Percentiles rank a stretch among this genome's conserved stretches.
Conservation (phyloP, 2,888 invertebrate species). For the Tetanocera ferruginea region DNA sequence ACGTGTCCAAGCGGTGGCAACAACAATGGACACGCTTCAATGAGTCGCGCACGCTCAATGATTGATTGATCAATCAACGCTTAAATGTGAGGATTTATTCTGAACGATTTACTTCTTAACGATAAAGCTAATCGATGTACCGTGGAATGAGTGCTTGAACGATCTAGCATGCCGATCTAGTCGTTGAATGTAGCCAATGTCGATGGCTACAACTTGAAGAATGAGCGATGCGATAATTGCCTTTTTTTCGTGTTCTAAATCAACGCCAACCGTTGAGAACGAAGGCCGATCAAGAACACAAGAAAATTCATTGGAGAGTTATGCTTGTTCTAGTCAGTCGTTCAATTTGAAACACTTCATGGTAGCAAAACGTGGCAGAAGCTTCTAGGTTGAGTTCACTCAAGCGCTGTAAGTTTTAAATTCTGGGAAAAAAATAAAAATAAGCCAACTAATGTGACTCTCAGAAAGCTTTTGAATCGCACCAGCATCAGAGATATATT, state of each 20-base stretch:
- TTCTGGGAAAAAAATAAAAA: too few relatives aligned
- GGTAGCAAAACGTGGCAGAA: too few relatives aligned
- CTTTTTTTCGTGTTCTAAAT: not conserved
- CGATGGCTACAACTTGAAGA: slow-evolving; percentile 3
- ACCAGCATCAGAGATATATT: not conserved
- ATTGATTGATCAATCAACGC: slow-evolving; percentile 33
- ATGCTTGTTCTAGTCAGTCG: too few relatives aligned
- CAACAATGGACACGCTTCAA: slow-evolving; percentile 11
- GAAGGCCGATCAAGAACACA: too few relatives aligned
- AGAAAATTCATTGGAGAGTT: too few relatives aligned
- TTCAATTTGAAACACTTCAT: too few relatives aligned
- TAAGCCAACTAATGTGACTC: too few relatives aligned
- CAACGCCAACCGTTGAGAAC: too few relatives aligned
- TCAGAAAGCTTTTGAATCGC: too few relatives aligned
- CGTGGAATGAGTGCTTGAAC: not conserved
- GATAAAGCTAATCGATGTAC: not conserved
- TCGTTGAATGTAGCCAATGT: too few relatives aligned
- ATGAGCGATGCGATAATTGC: slow-evolving; percentile 16
- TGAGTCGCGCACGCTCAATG: slow-evolving; percentile 10
- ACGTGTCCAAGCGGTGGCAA: not conserved
- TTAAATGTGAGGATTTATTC: slow-evolving; percentile 13
- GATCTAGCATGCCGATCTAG: not conserved
- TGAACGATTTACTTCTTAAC: not conserved
- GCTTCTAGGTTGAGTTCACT: too few relatives aligned
- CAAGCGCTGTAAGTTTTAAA: too few relatives aligned